Conservation (phyloP, 2,797 vertebrate species). For the Peromyscus eremicus region DNA sequence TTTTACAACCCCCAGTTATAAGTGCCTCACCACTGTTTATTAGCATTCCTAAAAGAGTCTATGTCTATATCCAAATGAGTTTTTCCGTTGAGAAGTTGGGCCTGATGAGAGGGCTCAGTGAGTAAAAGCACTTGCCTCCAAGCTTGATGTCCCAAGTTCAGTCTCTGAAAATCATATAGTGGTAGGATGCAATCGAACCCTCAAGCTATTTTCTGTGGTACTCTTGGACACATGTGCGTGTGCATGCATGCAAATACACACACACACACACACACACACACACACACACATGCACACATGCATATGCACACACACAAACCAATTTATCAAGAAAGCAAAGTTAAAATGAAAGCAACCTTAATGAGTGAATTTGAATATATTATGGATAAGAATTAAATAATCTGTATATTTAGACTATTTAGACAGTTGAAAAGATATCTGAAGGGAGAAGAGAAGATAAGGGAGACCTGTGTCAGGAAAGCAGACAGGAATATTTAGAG, state of each 20-base stretch:
- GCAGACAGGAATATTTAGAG: background rate
- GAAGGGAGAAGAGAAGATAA: background rate
- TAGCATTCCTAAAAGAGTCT: background rate
- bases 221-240: too few relatives aligned
- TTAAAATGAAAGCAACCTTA: background rate
- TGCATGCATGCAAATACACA: background rate
- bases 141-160: background rate
- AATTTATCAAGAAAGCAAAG: background rate
- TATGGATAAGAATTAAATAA: background rate
- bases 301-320: background rate
- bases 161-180: background rate
- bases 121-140: background rate
- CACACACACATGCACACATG: background rate
- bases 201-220: background rate
- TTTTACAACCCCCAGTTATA: background rate
- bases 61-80: background rate
- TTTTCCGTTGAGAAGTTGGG: background rate
- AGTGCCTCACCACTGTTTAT: background rate
- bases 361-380: background rate
- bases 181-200: background rate
- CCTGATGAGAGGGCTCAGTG: background rate
- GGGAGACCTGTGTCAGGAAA: background rate
- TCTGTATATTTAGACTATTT: background rate
- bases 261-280: background rate
- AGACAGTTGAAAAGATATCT: background rate